Conservation (phyloP, 1,140 invertebrate genomes). For the Marisa cornuarietis region DNA sequence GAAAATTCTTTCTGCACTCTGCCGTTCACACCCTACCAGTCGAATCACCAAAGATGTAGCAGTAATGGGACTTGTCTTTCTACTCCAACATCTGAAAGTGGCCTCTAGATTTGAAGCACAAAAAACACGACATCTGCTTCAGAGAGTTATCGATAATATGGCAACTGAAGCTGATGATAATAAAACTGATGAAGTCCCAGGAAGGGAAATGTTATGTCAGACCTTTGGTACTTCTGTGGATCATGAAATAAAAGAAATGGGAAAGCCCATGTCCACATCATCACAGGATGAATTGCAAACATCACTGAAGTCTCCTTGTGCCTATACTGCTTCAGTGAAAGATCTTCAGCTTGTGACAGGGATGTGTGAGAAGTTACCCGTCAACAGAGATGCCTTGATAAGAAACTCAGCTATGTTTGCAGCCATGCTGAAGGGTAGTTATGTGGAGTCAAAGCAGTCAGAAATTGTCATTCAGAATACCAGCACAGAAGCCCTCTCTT, state of each 20-base stretch:
- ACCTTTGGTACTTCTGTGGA: too few relatives aligned
- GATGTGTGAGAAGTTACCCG: constrained; percentile 25
- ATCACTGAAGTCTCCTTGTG: too few relatives aligned
- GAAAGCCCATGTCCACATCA: too few relatives aligned
- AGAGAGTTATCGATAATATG: constrained; percentile 5
- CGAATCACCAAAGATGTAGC: constrained; percentile 5
- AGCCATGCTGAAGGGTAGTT: constrained; percentile 52
- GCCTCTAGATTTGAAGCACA: neutral
- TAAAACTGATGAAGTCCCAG: too few relatives aligned
- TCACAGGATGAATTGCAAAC: too few relatives aligned
- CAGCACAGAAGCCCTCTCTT: constrained; percentile 32
- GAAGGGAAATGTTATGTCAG: too few relatives aligned
- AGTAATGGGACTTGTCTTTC: neutral
- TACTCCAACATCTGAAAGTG: neutral
- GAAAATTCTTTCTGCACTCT: constrained; percentile 1
- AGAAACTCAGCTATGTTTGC: constrained; percentile 42
- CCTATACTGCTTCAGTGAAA: neutral
- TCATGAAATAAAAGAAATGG: too few relatives aligned
- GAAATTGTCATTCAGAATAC: constrained; percentile 36
- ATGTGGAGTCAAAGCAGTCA: constrained; percentile 38
- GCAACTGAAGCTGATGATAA: too few relatives aligned
- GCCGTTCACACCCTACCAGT: neutral
- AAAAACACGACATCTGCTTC: neutral
- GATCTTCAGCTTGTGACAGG: constrained; percentile 7
- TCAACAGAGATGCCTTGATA: constrained; percentile 29